Evolutionary conservation across 1,140 invertebrate species (phyloP).

Genomic region (Rhopalosiphum padi): DNA sequence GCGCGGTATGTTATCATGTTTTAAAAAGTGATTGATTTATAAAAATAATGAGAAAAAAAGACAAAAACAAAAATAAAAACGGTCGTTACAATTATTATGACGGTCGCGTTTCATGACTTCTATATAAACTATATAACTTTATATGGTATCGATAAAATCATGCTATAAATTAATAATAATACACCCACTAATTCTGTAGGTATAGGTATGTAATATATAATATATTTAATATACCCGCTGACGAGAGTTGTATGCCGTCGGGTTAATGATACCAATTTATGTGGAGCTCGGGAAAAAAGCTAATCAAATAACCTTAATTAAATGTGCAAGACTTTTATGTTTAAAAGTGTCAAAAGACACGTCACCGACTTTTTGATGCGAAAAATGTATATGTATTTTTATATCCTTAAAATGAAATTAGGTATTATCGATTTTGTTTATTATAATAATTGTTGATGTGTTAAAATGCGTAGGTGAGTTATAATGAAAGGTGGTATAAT

Average conservation of each 20-base stretch:
- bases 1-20: not conserved
- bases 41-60: not conserved
- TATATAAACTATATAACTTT: slow-evolving; percentile 10
- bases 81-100: not conserved
- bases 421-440: not conserved
- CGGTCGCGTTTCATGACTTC: slow-evolving; percentile 16
- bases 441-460: not conserved
- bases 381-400: not conserved
- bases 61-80: not conserved
- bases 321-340: not conserved
- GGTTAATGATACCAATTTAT: not conserved
- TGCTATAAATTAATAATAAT: slow-evolving; percentile 21
- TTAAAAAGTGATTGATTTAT: not conserved
- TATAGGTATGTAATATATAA: not conserved
- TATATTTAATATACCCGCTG: not conserved
- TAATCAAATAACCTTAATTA: not conserved
- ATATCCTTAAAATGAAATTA: not conserved
- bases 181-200: not conserved
- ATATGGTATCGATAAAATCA: slow-evolving; percentile 28
- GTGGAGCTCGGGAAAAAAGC: not conserved
- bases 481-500: no score
- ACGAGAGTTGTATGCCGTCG: not conserved
- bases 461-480: not conserved
- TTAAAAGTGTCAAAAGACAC: not conserved
- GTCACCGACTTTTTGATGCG: not conserved